Evolutionary conservation across 2,888 invertebrate genomes (phyloP).

Genomic region (Carterocephalus palaemon): DNA sequence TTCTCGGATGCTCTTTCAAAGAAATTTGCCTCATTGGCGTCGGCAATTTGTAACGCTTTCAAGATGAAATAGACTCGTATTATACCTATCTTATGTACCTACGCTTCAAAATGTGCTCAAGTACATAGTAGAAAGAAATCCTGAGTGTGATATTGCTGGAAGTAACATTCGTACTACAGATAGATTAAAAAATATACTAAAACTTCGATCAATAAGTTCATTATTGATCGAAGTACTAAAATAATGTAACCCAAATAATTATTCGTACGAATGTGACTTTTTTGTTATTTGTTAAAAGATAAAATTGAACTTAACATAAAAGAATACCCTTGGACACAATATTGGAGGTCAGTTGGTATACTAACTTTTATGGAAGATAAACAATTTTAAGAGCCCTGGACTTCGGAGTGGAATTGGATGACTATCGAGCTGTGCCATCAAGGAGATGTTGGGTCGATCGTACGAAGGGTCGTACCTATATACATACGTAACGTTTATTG

Average conservation of each 20-base stretch:
- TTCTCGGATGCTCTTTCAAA: slow-evolving; percentile 6
- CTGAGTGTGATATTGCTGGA: too few species aligned
- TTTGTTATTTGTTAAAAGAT: too few species aligned
- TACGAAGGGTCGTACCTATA: too few species aligned
- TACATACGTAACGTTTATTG: slow-evolving; percentile 21
- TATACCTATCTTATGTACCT: background rate
- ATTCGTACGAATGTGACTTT: too few species aligned
- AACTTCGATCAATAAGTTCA: too few species aligned
- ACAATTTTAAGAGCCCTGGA: slow-evolving; percentile 15
- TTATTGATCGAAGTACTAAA: too few species aligned
- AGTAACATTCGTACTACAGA: too few species aligned
- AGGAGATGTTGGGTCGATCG: slow-evolving; percentile 22
- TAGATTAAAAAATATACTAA: too few species aligned
- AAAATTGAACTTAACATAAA: too few species aligned
- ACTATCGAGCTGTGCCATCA: slow-evolving; percentile 19
- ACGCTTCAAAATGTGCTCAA: background rate
- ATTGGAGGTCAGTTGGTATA: slow-evolving; percentile 4
- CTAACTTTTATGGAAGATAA: slow-evolving; percentile 17
- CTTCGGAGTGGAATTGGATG: slow-evolving; percentile 22
- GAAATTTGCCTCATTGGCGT: slow-evolving; percentile 5
- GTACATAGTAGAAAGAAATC: too few species aligned
- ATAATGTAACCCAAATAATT: too few species aligned
- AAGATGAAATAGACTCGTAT: slow-evolving; percentile 2
- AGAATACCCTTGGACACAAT: too few species aligned
- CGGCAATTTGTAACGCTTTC: slow-evolving; percentile 12